These are phyloP conservation scores for Polypterus senegalus DNA, from an alignment of 2,113 vertebrate genomes.

Conservation along the genomic window DNA sequence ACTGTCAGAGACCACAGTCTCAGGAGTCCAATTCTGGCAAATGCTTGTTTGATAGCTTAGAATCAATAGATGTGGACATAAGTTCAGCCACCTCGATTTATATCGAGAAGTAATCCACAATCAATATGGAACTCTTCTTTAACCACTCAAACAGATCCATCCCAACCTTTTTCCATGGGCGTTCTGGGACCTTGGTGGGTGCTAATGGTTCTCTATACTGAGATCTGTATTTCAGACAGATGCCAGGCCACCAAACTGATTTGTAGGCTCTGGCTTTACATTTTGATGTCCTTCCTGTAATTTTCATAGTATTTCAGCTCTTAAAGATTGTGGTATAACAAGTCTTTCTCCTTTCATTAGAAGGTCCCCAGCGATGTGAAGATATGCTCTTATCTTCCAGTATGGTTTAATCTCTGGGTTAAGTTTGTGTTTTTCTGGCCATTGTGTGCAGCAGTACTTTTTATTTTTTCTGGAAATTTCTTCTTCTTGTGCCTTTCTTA, in stretches of 20 bases:
- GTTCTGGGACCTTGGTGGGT: slow-evolving; percentile 5
- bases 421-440: slow-evolving; percentile 8
- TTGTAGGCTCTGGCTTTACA: slow-evolving; percentile 11
- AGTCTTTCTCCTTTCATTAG: slow-evolving; percentile 14
- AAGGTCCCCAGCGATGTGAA: neutral
- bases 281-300: slow-evolving; percentile 15
- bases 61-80: slow-evolving; percentile 3
- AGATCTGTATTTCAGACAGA: slow-evolving; percentile 12
- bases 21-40: slow-evolving; percentile 7
- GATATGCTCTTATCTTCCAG: slow-evolving; percentile 6
- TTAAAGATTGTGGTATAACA: slow-evolving; percentile 1
- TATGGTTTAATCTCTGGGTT: neutral
- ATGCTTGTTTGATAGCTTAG: slow-evolving; percentile 9
- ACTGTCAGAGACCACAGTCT: slow-evolving; percentile 3
- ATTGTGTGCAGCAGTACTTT: neutral
- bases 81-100: slow-evolving; percentile 16
- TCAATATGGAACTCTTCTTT: slow-evolving; percentile 7
- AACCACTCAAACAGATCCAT: slow-evolving; percentile 12
- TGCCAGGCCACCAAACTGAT: slow-evolving; percentile 14
- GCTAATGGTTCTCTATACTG: slow-evolving; percentile 16
- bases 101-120: slow-evolving; percentile 13
- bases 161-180: slow-evolving; percentile 11
- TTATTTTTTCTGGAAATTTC: neutral
- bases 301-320: slow-evolving; percentile 6
- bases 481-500: slow-evolving; percentile 1